Percentiles rank a stretch among this genome's conserved stretches.
Evolutionary conservation across 2,113 vertebrate genomes (phyloP).

Genomic region (Gasterosteus aculeatus): DNA sequence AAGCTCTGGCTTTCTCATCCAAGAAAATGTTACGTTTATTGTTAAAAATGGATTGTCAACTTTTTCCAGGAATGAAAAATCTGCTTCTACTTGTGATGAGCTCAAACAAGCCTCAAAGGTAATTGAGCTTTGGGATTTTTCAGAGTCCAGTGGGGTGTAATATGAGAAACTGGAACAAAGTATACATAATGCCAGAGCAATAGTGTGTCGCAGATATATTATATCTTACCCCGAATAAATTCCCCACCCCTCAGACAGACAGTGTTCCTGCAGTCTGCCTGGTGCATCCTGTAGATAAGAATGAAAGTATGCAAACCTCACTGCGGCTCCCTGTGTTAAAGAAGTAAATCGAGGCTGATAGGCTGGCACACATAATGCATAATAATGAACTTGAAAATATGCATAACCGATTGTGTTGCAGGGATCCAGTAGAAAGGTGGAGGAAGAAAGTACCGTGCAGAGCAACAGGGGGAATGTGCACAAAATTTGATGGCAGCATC

Average conservation of each 20-base stretch:
- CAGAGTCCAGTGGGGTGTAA: conserved; percentile 20
- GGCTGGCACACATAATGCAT: conserved; percentile 2
- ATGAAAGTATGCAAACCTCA: conserved; percentile 36
- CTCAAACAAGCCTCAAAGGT: conserved; percentile 43
- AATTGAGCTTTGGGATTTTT: conserved; percentile 21
- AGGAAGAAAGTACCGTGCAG: not conserved
- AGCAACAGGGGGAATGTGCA: conserved; percentile 27
- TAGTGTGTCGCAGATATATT: conserved; percentile 21
- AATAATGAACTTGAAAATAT: conserved; percentile 24
- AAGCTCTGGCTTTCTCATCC: conserved; percentile 24
- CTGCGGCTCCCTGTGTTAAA: conserved; percentile 8
- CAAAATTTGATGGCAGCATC: conserved; percentile 39
- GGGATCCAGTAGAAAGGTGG: not conserved
- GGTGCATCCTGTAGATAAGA: conserved; percentile 61
- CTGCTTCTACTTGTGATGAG: conserved; percentile 31
- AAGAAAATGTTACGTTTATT: conserved; percentile 59
- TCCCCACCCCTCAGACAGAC: conserved; percentile 10
- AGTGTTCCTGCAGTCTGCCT: conserved; percentile 30
- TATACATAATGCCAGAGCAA: conserved; percentile 32
- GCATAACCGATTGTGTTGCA: conserved; percentile 11
- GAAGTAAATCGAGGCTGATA: not conserved
- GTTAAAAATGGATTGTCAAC: conserved; percentile 52
- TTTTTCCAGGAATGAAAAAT: conserved; percentile 47
- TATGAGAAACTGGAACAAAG: conserved; percentile 34
- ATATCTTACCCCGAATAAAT: conserved; percentile 29